phyloP scores from a whole-genome alignment of 2,113 vertebrate species.

The Brachyistius frenatus region DNA sequence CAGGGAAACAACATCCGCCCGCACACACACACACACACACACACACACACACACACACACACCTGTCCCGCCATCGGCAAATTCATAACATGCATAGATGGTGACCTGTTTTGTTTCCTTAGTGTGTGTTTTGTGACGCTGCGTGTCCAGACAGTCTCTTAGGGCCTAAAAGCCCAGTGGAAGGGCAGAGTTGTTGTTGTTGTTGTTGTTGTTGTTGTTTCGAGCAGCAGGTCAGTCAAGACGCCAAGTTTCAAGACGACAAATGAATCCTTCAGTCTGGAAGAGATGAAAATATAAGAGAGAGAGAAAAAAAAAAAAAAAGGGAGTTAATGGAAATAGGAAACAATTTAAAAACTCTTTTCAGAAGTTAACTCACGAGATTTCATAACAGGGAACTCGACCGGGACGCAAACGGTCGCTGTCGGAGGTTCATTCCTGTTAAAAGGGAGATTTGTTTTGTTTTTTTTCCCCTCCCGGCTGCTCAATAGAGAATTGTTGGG shows the following conservation, averaged over 20 bases:
- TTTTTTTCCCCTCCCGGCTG: too few species aligned
- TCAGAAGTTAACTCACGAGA: too few species aligned
- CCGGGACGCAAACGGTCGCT: too few species aligned
- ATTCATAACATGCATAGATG: slow-evolving; percentile 65
- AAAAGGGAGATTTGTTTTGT: too few species aligned
- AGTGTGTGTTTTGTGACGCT: slow-evolving; percentile 24
- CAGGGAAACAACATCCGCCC: slow-evolving; percentile 40
- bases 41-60: slow-evolving; percentile 31
- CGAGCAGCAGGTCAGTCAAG: slow-evolving; percentile 68
- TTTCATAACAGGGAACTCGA: too few species aligned
- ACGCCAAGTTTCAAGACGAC: slow-evolving; percentile 39
- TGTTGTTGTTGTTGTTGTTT: not conserved
- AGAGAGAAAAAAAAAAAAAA: slow-evolving; percentile 7
- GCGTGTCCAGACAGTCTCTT: slow-evolving; percentile 57
- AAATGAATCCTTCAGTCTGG: slow-evolving; percentile 71
- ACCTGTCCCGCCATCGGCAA: slow-evolving; percentile 44
- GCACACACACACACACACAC: not conserved
- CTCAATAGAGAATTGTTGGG: too few species aligned
- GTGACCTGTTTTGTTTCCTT: slow-evolving; percentile 51
- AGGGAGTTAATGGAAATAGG: slow-evolving; percentile 12
- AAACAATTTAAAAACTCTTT: not conserved
- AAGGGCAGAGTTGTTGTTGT: slow-evolving; percentile 24
- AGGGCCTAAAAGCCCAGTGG: slow-evolving; percentile 9
- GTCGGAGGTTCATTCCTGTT: too few species aligned
- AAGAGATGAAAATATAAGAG: slow-evolving; percentile 48